Base-by-base conservation (phyloP, 2,797 vertebrate genomes). In the Cynodonichthys magdalenae region DNA sequence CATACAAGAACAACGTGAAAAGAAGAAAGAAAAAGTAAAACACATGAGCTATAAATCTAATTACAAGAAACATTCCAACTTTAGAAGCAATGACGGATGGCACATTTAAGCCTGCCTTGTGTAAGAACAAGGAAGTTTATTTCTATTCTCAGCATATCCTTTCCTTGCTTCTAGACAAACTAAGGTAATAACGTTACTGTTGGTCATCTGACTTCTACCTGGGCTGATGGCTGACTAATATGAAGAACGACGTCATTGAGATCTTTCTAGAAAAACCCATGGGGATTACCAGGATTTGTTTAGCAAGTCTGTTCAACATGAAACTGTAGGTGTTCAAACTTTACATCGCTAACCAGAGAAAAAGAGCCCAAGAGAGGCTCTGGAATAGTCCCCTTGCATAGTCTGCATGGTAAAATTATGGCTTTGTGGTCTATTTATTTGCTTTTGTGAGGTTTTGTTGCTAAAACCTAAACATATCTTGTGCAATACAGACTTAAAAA, bases 271-370 rank as follows among this genome's bases (percentile, higher is more conserved):
- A 85, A 77, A 85, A 83, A 89, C 82, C 72, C 66, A 63, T 66
- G 69, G 69, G 88, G 88, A 89, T 89, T 89, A 89, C 56, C 66
- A 15, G 86, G 89, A 89, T 92, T 91, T 91, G 86, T 84, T 89
- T 39, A 82, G 85, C 77, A 91, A 90, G 90, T 87, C 85, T 88
- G 66, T 55, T 84, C 80, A 74, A 88, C 83, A 90, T 75, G 71
- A 84, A 79, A 80, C 79, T 67, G 64, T 70, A 76, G 74, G 77
- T 66, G 76, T 72, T 76, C 79, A 71, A 54, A 53, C 77, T 69
- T 44, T 58, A 55, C 79, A 70, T 31, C 72, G 46, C 50, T 60
- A 49, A 51, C 59, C 45, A 80, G 50, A 49, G 67, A 73, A 79
- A 54, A 46, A 59, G 48, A 68, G 68, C 68, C 45, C 6, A 19